phyloP scores from a whole-genome alignment of 2,113 vertebrate species.

The Prunella himalayana region DNA sequence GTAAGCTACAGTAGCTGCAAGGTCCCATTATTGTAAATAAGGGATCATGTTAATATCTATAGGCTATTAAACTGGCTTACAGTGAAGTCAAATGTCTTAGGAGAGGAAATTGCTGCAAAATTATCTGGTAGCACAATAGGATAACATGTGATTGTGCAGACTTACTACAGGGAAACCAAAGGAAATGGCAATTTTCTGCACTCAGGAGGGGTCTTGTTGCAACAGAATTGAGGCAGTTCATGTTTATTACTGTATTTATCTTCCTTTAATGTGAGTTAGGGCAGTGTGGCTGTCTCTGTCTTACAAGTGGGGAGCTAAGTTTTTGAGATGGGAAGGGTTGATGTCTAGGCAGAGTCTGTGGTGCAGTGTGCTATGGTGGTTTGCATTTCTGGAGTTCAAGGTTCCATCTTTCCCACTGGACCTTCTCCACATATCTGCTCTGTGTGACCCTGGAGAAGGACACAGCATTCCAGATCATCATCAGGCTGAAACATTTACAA shows the following conservation, averaged over 20 bases:
- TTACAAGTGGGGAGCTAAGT: background rate
- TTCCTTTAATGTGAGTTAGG: background rate
- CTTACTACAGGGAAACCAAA: slow-evolving; percentile 6
- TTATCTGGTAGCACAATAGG: slow-evolving; percentile 52
- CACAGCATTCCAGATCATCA: background rate
- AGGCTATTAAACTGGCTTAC: slow-evolving; percentile 56
- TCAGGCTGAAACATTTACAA: background rate
- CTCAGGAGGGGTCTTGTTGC: slow-evolving; percentile 28
- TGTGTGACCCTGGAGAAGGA: background rate
- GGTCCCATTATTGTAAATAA: slow-evolving; percentile 63
- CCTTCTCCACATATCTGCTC: background rate
- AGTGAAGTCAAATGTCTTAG: slow-evolving; percentile 51
- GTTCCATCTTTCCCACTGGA: background rate
- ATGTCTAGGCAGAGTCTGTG: background rate
- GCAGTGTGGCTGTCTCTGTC: background rate
- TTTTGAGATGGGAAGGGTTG: background rate
- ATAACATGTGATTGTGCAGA: slow-evolving; percentile 10
- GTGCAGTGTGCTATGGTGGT: background rate
- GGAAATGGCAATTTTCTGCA: slow-evolving; percentile 55
- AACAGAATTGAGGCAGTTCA: background rate
- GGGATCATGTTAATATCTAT: slow-evolving; percentile 65
- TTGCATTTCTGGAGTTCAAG: background rate
- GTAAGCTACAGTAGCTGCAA: slow-evolving; percentile 44
- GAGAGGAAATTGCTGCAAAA: slow-evolving; percentile 56
- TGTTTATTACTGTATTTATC: slow-evolving; percentile 39